phyloP scores from a whole-genome alignment of 37 sponge, comb jelly and placozoan species.

The Corticium candelabrum region DNA sequence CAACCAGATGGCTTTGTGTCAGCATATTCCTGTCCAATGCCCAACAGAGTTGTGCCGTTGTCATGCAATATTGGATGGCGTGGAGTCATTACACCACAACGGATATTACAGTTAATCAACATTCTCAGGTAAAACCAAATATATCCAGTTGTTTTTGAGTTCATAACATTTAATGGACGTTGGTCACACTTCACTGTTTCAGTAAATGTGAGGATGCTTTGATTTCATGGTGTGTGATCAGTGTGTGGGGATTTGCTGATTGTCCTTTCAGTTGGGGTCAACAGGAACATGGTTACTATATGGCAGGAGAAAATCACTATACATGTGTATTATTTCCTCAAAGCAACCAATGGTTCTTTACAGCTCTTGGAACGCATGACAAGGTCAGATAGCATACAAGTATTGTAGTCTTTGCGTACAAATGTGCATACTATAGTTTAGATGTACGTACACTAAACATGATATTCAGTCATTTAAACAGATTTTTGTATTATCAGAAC shows the following conservation, averaged over 20 bases:
- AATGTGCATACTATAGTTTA: too few relatives aligned
- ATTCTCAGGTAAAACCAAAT: background rate
- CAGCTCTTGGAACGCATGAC: conserved; percentile 27
- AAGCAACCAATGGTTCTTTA: conserved; percentile 30
- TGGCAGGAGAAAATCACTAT: conserved; percentile 61
- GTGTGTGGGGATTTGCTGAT: conserved; percentile 71
- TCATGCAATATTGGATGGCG: background rate
- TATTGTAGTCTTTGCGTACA: too few relatives aligned
- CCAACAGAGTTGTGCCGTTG: background rate
- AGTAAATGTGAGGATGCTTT: background rate
- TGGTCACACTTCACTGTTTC: background rate
- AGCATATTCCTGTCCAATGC: background rate
- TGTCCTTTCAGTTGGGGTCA: conserved; percentile 40
- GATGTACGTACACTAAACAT: too few relatives aligned
- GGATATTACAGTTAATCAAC: background rate
- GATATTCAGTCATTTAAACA: too few relatives aligned
- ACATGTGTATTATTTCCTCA: conserved; percentile 24
- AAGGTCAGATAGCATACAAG: too few relatives aligned
- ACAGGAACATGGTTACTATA: conserved; percentile 40
- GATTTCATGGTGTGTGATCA: conserved; percentile 29
- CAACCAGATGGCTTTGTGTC: background rate
- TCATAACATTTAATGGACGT: background rate
- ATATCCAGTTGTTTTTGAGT: background rate
- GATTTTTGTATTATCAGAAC: too few relatives aligned
- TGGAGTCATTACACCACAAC: background rate